Percentiles rank a stretch among this genome's conserved stretches.
Conservation (phyloP, 2,797 vertebrate genomes). For the Ctenopoma kingsleyae region DNA sequence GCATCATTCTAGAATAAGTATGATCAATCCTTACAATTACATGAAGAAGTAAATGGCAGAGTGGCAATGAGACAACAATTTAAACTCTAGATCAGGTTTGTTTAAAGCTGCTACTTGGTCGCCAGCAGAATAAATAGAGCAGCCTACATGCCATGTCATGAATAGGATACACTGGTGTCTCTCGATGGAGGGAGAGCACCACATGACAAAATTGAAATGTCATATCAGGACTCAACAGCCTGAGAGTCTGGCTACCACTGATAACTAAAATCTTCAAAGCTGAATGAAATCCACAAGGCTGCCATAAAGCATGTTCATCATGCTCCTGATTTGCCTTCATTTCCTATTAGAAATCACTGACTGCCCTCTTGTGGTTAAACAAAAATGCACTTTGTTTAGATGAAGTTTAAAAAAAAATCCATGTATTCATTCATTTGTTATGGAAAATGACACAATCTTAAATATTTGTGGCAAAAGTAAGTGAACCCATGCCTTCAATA, state of each 20-base stretch:
- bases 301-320: slow-evolving; percentile 50
- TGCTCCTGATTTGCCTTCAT: slow-evolving; percentile 26
- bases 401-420: too few relatives aligned
- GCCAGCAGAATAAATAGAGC: slow-evolving; percentile 19
- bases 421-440: too few relatives aligned
- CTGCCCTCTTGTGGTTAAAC: slow-evolving; percentile 72
- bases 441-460: too few relatives aligned
- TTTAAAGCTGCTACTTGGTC: slow-evolving; percentile 7
- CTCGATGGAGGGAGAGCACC: slow-evolving; percentile 30
- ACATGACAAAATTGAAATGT: slow-evolving; percentile 47
- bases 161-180: slow-evolving; percentile 24
- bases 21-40: background rate
- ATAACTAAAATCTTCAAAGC: slow-evolving; percentile 72
- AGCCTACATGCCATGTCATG: slow-evolving; percentile 33
- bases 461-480: too few relatives aligned
- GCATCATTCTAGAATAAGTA: background rate
- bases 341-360: slow-evolving; percentile 11
- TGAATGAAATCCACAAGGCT: slow-evolving; percentile 61
- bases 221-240: slow-evolving; percentile 56
- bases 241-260: slow-evolving; percentile 58
- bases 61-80: background rate
- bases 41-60: background rate
- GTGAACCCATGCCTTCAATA: too few relatives aligned
- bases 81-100: background rate
- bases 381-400: too few relatives aligned